Evolutionary conservation across 2,113 vertebrate genomes (phyloP).

Genomic region (Chaetops frenatus): DNA sequence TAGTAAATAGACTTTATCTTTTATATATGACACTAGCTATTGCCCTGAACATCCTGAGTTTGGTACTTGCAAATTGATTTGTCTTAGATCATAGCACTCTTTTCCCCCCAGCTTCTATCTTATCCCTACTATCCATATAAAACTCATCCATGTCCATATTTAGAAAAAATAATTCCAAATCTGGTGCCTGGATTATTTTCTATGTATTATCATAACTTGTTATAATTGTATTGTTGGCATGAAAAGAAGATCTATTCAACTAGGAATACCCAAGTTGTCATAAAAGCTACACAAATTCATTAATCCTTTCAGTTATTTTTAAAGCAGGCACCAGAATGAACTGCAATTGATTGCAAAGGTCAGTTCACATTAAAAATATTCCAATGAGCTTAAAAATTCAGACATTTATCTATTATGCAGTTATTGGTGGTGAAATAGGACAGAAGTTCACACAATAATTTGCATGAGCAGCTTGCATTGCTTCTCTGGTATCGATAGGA

Average conservation of each 20-base stretch:
- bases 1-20: background rate
- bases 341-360: conserved; percentile 22
- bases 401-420: background rate
- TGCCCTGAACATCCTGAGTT: background rate
- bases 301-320: conserved; percentile 41
- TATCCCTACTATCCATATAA: background rate
- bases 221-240: background rate
- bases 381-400: conserved; percentile 7
- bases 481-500: background rate
- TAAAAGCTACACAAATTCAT: conserved; percentile 25
- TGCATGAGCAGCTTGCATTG: background rate
- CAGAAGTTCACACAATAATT: background rate
- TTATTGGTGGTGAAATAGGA: conserved; percentile 14
- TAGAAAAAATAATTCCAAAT: background rate
- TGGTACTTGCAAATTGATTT: background rate
- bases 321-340: conserved; percentile 5
- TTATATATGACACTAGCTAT: fast-evolving
- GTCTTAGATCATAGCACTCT: background rate
- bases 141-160: background rate
- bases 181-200: background rate
- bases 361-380: conserved; percentile 28
- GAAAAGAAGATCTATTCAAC: background rate
- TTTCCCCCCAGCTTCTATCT: background rate
- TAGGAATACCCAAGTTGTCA: background rate
- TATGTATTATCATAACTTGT: background rate